Evolutionary conservation across 1,140 invertebrate genomes (phyloP).

Genomic region (Polypedilum vanderplanki): DNA sequence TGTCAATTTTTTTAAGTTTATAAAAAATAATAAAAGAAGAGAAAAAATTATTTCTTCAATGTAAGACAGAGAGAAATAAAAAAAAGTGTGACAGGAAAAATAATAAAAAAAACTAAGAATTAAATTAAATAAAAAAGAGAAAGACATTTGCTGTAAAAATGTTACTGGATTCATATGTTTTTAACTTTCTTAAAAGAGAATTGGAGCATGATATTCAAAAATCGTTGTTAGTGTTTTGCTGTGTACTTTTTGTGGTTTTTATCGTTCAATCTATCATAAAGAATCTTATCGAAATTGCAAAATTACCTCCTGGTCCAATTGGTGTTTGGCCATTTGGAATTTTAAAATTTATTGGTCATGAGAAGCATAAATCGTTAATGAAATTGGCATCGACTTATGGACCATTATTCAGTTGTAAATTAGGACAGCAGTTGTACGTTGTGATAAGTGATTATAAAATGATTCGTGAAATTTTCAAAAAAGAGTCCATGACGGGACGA

Average conservation of each 20-base stretch:
- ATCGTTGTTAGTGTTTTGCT: constrained; percentile 49
- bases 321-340: constrained; percentile 76
- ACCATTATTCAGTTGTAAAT: constrained; percentile 66
- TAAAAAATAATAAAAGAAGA: background rate
- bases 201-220: constrained; percentile 38
- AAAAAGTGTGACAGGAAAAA: background rate
- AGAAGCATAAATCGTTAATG: constrained; percentile 69
- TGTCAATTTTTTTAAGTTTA: background rate
- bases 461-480: constrained; percentile 75
- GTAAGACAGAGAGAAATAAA: background rate
- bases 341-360: constrained; percentile 66
- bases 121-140: constrained; percentile 28
- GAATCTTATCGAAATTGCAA: constrained; percentile 46
- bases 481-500: constrained; percentile 77
- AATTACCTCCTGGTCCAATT: constrained; percentile 76
- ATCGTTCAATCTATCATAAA: constrained; percentile 48
- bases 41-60: background rate
- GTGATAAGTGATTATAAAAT: constrained; percentile 77
- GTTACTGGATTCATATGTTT: constrained; percentile 40
- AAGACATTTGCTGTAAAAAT: constrained; percentile 32
- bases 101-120: background rate
- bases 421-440: constrained; percentile 74
- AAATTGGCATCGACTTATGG: constrained; percentile 70
- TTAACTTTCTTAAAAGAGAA: constrained; percentile 40
- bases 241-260: constrained; percentile 46